A percentile compares a stretch with the other conserved stretches of the same genome.
Conservation (phyloP, 2,797 vertebrate genomes). For the Halcyon badia region DNA sequence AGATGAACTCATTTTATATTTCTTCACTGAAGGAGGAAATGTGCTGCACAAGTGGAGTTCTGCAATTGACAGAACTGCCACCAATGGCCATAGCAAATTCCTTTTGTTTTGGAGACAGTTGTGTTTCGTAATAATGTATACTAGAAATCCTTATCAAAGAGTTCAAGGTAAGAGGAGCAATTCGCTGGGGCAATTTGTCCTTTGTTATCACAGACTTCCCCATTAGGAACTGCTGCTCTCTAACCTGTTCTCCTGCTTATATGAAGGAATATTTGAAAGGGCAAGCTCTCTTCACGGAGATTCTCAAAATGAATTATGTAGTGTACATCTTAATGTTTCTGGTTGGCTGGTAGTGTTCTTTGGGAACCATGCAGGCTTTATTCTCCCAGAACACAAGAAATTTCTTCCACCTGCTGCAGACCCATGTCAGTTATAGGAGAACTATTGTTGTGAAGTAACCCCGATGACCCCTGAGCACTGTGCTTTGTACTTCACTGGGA, state of each 20-base stretch:
- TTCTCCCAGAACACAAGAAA: slow-evolving; percentile 48
- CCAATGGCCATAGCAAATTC: not conserved
- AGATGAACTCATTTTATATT: not conserved
- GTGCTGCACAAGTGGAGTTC: not conserved
- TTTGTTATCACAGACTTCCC: not conserved
- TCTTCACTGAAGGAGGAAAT: not conserved
- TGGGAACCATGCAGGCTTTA: slow-evolving; percentile 40
- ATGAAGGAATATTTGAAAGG: not conserved
- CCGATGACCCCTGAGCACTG: slow-evolving; percentile 6
- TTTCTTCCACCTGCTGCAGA: slow-evolving; percentile 55
- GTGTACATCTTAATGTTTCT: slow-evolving; percentile 37
- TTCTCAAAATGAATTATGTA: not conserved
- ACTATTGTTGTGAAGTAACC: slow-evolving; percentile 56
- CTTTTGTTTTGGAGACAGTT: not conserved
- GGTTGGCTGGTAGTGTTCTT: slow-evolving; percentile 42
- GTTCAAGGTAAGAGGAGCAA: not conserved
- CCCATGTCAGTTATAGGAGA: slow-evolving; percentile 6
- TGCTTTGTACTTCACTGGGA: slow-evolving; percentile 17
- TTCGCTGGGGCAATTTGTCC: not conserved
- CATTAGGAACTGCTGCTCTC: slow-evolving; percentile 19
- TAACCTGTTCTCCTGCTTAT: not conserved
- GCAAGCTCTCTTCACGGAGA: not conserved
- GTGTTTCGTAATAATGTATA: not conserved
- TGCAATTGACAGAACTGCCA: not conserved
- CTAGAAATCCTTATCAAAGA: not conserved